A percentile compares a stretch with the other conserved stretches of the same genome.
These are phyloP conservation scores for Cottus gobio DNA, from an alignment of 2,113 vertebrate genomes.

Conservation along the genomic window DNA sequence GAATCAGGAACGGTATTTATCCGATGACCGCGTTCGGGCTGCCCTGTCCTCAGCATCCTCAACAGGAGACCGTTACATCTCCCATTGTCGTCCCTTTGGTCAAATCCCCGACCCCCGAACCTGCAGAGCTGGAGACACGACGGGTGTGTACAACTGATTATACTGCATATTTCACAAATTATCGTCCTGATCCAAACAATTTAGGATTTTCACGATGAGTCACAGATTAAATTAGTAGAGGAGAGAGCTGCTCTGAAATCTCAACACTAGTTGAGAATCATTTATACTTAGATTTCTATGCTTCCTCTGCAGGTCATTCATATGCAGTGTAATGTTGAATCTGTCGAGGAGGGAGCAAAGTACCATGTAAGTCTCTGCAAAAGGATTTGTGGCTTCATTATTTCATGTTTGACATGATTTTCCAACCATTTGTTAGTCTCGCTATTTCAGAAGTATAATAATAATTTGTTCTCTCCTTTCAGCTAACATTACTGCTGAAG, in stretches of 20 bases:
- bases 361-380: constrained; percentile 86
- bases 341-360: constrained; percentile 92
- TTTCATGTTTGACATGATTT: neutral
- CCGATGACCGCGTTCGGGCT: constrained; percentile 94
- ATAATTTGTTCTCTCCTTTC: constrained; percentile 22
- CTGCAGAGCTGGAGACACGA: constrained; percentile 94
- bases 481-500: constrained; percentile 96
- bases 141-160: constrained; percentile 81
- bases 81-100: constrained; percentile 91
- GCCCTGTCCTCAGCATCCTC: constrained; percentile 91
- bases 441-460: neutral
- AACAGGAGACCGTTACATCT: constrained; percentile 90
- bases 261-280: neutral
- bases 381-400: neutral
- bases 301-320: constrained; percentile 87
- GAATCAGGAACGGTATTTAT: constrained; percentile 94
- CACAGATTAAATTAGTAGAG: neutral
- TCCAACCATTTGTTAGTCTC: neutral
- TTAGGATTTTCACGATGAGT: neutral
- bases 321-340: constrained; percentile 97
- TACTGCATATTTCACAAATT: neutral
- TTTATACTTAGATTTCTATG: neutral
- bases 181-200: neutral
- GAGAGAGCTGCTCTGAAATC: neutral
- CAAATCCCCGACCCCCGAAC: constrained; percentile 95